Evolutionary conservation across 2,888 invertebrate species (phyloP).

Genomic region (Acrobasis suavella): DNA sequence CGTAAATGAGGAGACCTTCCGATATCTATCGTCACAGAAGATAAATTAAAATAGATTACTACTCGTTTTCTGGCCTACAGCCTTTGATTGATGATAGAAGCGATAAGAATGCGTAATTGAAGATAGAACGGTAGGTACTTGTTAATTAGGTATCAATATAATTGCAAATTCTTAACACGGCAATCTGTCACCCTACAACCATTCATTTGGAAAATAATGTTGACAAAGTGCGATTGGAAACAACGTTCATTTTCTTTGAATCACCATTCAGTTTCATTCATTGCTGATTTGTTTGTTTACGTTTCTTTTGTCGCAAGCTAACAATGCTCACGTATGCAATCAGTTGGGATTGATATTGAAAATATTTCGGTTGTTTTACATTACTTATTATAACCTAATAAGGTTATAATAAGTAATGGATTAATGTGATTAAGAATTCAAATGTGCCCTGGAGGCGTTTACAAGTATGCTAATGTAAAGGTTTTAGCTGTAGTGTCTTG

Average conservation of each 20-base stretch:
- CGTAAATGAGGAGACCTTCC: slow-evolving; percentile 2
- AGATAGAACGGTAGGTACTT: slow-evolving; percentile 19
- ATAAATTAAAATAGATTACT: slow-evolving; percentile 18
- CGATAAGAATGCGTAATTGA: slow-evolving; percentile 18
- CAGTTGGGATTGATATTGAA: background rate
- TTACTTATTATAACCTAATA: too few relatives aligned
- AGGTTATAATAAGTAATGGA: slow-evolving; percentile 5
- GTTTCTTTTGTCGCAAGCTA: slow-evolving; percentile 4
- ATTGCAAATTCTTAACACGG: slow-evolving; percentile 17
- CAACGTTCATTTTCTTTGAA: background rate
- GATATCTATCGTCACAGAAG: slow-evolving; percentile 4
- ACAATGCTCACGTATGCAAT: slow-evolving; percentile 7
- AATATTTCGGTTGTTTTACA: background rate
- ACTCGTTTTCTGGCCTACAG: slow-evolving; percentile 10
- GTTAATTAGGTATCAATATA: slow-evolving; percentile 22
- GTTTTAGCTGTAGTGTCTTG: slow-evolving; percentile 10
- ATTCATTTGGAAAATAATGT: slow-evolving; percentile 4
- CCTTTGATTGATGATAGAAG: slow-evolving; percentile 21
- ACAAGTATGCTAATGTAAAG: slow-evolving; percentile 25
- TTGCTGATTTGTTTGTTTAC: slow-evolving; percentile 9
- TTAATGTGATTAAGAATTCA: slow-evolving; percentile 25
- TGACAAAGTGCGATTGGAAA: slow-evolving; percentile 10
- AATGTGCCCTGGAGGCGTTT: slow-evolving; percentile 22
- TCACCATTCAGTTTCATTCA: slow-evolving; percentile 4
- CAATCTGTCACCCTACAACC: slow-evolving; percentile 14